Base-by-base conservation (phyloP, 1,140 invertebrate species). In the Drosophila punjabiensis region DNA sequence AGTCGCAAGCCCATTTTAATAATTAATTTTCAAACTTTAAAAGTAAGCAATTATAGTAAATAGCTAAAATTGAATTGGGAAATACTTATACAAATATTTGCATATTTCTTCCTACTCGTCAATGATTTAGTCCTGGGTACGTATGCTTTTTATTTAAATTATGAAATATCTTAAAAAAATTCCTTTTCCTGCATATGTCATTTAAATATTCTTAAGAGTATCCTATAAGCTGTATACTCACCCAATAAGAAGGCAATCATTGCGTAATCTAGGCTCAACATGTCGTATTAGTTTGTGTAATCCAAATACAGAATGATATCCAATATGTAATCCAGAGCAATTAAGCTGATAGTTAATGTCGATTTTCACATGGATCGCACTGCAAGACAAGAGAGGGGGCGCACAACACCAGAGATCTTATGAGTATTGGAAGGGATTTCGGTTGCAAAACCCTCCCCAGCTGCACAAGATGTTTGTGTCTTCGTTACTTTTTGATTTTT, bases 291-390 rank as follows among this genome's bases (percentile, higher is more conserved):
- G 43, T 58, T 45, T 56, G 67, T 52, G 45, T 70, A 84, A 76
- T 89, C 85, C 85, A 70, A 79, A 73, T 35, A 58, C 59, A 52
- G 24, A 58, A 60, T 55, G 64, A 71, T 82, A 90, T 90, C 82
- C 82, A 79, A 82, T 73, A 47, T 66, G 45, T 89, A 81, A 90
- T 90, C 85, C 86, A 86, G 89, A 82, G 76, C 73, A 82, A 74
- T 88, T 87, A 79, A 75, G 76, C 70, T 82, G 76, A 69, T 76
- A 69, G 56, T 74, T 74, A 77, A 73, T 82, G 53, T 69, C 33
- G 73, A 68, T 84, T 81, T 88, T 81, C 85, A 88, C 81, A 89
- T 88, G 85, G 81, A 90, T 79, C 80, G 86, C 85, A 88, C 85
- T 88, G 85, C 66, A 90, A 88, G 50, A 74, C 68, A 74, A 74